A percentile compares a stretch with the other conserved stretches of the same genome.
phyloP scores from a whole-genome alignment of 2,888 invertebrate genomes.

The Hypsopygia costalis region DNA sequence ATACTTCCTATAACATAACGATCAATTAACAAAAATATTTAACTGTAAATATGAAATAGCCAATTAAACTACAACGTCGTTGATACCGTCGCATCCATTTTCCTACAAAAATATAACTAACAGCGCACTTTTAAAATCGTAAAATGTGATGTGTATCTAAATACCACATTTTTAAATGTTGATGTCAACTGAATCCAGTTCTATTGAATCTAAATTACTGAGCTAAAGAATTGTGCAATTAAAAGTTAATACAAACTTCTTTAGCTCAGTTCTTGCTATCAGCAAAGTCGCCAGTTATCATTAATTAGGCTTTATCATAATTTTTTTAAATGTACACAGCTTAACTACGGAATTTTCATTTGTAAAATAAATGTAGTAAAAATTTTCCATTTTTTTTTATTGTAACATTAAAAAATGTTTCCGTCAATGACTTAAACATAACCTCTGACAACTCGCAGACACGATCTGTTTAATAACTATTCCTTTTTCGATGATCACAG shows the following conservation, averaged over 20 bases:
- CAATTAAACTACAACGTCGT: constrained; percentile 56
- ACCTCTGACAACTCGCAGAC: constrained; percentile 64
- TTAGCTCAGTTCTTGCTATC: constrained; percentile 24
- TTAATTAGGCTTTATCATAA: constrained; percentile 62
- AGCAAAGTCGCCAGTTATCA: constrained; percentile 35
- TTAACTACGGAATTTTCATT: constrained; percentile 72
- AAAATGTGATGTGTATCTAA: constrained; percentile 32
- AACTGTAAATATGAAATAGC: constrained; percentile 51
- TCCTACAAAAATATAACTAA: constrained; percentile 43
- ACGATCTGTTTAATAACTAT: constrained; percentile 64
- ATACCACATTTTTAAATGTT: constrained; percentile 21
- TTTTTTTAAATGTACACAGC: constrained; percentile 67
- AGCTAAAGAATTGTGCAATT: constrained; percentile 30
- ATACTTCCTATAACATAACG: constrained; percentile 57
- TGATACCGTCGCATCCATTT: constrained; percentile 57
- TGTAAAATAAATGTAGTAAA: constrained; percentile 74
- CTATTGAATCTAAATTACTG: constrained; percentile 67
- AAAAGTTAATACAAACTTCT: constrained; percentile 17
- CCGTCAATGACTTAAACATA: constrained; percentile 68
- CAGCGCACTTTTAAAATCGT: constrained; percentile 49
- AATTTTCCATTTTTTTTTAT: constrained; percentile 44
- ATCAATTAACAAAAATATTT: constrained; percentile 49
- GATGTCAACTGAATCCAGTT: constrained; percentile 62
- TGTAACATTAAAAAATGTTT: constrained; percentile 65
- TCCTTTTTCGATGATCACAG: constrained; percentile 77